Evolutionary conservation across 2,888 invertebrate genomes (phyloP).

Genomic region (Caenorhabditis sp.): DNA sequence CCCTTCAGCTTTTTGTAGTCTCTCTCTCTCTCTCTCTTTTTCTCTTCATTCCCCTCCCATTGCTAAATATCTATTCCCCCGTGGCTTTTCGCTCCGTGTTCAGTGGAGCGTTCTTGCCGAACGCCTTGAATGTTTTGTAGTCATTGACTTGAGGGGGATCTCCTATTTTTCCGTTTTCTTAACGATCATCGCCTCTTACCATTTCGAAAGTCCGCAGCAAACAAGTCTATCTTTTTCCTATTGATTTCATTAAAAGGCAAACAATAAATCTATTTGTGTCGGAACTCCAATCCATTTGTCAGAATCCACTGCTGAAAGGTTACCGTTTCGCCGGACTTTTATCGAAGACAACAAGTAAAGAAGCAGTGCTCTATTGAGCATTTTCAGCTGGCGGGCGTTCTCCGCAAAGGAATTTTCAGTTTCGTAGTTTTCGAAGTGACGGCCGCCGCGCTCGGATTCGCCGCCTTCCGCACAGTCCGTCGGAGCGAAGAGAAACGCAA

Average conservation of each 20-base stretch:
- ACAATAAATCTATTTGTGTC: slow-evolving; percentile 8
- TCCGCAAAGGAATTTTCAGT: slow-evolving; percentile 60
- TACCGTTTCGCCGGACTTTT: not conserved
- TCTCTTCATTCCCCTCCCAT: slow-evolving; percentile 8
- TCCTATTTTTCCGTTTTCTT: too few relatives aligned
- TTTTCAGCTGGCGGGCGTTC: slow-evolving; percentile 57
- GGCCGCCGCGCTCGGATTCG: slow-evolving; percentile 49
- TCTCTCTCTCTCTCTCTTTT: not conserved
- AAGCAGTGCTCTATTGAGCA: not conserved
- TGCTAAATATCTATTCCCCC: not conserved
- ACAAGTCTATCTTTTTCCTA: not conserved
- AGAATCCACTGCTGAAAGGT: too few relatives aligned
- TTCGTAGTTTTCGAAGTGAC: slow-evolving; percentile 63
- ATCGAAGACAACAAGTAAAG: not conserved
- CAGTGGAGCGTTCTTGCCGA: too few relatives aligned
- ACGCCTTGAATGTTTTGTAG: slow-evolving; percentile 3
- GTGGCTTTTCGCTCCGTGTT: slow-evolving; percentile 25
- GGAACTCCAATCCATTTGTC: not conserved
- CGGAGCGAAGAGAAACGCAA: slow-evolving; percentile 61
- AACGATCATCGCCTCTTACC: too few relatives aligned
- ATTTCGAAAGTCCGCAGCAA: too few relatives aligned
- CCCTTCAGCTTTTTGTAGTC: not conserved
- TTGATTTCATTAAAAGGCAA: not conserved
- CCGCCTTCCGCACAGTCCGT: slow-evolving; percentile 49
- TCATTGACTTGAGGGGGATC: not conserved